A percentile compares a stretch with the other conserved stretches of the same genome.
Conservation (phyloP, 92 coral and sea anemone genomes). For the Scolanthus callimorphus region DNA sequence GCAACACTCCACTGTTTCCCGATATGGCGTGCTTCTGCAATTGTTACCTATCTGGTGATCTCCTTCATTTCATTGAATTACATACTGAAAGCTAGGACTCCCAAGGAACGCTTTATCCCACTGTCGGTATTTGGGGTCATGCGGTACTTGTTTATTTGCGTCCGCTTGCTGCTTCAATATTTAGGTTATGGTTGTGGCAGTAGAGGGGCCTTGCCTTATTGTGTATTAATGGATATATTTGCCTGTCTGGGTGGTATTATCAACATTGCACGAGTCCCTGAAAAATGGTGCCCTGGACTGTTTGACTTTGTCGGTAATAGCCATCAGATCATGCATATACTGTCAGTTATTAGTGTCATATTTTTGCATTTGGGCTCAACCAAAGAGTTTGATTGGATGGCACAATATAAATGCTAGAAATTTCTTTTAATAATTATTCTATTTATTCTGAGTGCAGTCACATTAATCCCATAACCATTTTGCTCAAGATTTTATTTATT, state of each 20-base stretch:
- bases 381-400: constrained; percentile 84
- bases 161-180: constrained; percentile 40
- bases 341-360: constrained; percentile 55
- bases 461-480: no score
- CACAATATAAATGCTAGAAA: constrained; percentile 5
- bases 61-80: constrained; percentile 55
- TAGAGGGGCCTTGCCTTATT: constrained; percentile 50
- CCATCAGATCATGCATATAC: constrained; percentile 88
- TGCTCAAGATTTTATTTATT: no score
- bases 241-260: constrained; percentile 82
- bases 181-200: constrained; percentile 47
- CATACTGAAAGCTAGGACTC: constrained; percentile 63
- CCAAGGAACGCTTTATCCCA: constrained; percentile 65
- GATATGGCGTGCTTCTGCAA: constrained; percentile 35
- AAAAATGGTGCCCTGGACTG: constrained; percentile 71
- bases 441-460: no score
- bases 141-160: constrained; percentile 63
- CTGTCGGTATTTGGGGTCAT: constrained; percentile 64
- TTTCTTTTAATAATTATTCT: no score
- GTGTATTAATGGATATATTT: constrained; percentile 73
- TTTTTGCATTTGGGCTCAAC: constrained; percentile 70
- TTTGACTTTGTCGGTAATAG: constrained; percentile 83
- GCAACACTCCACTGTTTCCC: constrained; percentile 83
- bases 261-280: constrained; percentile 82
- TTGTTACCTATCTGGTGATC: constrained; percentile 41